These are phyloP conservation scores for Phrixothrix hirtus DNA, from an alignment of 2,888 invertebrate genomes.

Conservation along the genomic window DNA sequence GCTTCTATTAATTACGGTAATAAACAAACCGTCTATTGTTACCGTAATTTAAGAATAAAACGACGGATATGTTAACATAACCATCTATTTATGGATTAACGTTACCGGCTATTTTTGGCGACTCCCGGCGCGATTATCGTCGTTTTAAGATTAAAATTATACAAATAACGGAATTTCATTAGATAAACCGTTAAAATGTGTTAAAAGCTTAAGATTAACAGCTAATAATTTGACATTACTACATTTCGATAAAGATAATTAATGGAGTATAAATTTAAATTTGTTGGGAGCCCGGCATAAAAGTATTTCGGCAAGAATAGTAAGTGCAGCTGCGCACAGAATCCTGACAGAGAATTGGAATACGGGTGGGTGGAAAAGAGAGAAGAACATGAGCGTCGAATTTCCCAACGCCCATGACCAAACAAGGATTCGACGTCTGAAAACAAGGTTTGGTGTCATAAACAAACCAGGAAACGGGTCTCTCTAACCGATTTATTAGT, in stretches of 20 bases:
- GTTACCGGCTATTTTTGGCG: slow-evolving; percentile 49
- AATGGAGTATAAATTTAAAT: slow-evolving; percentile 19
- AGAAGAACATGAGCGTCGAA: slow-evolving; percentile 57
- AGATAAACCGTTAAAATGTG: too few relatives aligned
- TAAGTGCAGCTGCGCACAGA: slow-evolving; percentile 25
- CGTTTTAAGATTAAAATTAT: slow-evolving; percentile 11
- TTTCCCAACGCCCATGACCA: slow-evolving; percentile 73
- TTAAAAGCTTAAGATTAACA: too few relatives aligned
- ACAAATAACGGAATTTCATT: too few relatives aligned
- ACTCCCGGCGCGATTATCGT: slow-evolving; percentile 37
- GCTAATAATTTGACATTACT: too few relatives aligned
- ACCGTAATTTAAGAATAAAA: slow-evolving; percentile 10
- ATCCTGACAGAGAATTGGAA: slow-evolving; percentile 38
- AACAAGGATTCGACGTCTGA: slow-evolving; percentile 70
- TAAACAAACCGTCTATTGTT: slow-evolving; percentile 11
- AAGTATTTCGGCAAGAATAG: slow-evolving; percentile 20
- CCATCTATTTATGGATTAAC: slow-evolving; percentile 43
- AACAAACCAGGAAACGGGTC: slow-evolving; percentile 21
- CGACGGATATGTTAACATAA: slow-evolving; percentile 40
- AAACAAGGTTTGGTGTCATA: slow-evolving; percentile 46
- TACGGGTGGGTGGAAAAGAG: slow-evolving; percentile 45
- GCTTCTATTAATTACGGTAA: slow-evolving; percentile 9
- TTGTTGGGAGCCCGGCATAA: slow-evolving; percentile 8
- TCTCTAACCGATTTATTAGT: slow-evolving; percentile 1
- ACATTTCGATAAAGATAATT: too few relatives aligned